Conservation (phyloP, 2,113 vertebrate genomes). For the Chlorodrepanis virens region DNA sequence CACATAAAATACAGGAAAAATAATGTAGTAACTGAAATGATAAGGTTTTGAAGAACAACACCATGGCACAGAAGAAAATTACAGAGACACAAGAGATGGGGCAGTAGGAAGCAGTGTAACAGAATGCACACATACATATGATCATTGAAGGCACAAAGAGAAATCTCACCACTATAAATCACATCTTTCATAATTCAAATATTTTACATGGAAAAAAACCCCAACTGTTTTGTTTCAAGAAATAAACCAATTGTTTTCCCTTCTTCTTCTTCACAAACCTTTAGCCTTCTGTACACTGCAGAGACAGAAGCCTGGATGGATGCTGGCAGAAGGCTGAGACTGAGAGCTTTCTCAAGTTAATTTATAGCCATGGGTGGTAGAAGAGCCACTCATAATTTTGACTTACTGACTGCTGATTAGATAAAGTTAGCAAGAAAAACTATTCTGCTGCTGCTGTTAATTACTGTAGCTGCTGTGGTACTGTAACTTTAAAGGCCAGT, state of each 20-base stretch:
- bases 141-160: not conserved
- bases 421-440: not conserved
- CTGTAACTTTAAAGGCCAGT: not conserved
- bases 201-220: not conserved
- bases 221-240: not conserved
- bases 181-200: not conserved
- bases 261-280: not conserved
- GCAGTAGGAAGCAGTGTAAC: not conserved
- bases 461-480: not conserved
- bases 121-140: not conserved
- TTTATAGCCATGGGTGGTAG: not conserved
- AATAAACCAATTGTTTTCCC: not conserved
- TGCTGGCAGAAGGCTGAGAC: not conserved
- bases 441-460: not conserved
- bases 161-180: not conserved
- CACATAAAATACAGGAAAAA: not conserved
- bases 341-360: not conserved
- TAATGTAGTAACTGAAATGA: not conserved
- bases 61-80: not conserved
- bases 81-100: not conserved
- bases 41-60: not conserved
- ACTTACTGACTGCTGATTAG: slow-evolving; percentile 4
- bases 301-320: not conserved
- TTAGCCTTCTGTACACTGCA: not conserved
- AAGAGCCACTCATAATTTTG: not conserved